Percentiles rank a stretch among this genome's conserved stretches.
These are phyloP conservation scores for Lepus oiostolus DNA, from an alignment of 2,797 vertebrate genomes.

Conservation along the genomic window DNA sequence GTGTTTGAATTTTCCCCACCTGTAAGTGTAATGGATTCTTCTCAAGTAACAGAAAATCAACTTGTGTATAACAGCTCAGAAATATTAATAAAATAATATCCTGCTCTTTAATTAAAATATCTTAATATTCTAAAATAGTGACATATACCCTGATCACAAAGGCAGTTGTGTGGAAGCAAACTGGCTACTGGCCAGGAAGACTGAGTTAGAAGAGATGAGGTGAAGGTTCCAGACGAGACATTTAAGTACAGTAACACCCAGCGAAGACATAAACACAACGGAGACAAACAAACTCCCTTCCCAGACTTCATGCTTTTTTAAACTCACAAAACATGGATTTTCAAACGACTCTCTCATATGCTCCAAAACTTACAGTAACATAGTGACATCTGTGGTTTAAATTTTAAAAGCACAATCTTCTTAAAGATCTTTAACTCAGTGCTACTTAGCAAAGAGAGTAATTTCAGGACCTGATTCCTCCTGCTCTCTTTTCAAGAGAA, in stretches of 20 bases:
- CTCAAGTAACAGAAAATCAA: background rate
- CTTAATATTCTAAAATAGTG: background rate
- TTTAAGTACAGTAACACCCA: background rate
- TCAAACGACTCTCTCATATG: background rate
- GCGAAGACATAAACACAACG: background rate
- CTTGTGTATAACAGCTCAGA: background rate
- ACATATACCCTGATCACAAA: background rate
- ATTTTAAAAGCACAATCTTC: background rate
- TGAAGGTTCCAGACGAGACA: background rate
- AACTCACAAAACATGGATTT: background rate
- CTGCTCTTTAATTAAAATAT: background rate
- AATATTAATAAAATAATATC: background rate
- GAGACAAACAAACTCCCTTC: background rate
- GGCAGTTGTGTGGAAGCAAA: background rate
- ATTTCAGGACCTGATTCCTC: background rate
- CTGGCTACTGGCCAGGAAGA: background rate
- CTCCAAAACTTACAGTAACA: background rate
- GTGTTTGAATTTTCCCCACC: background rate
- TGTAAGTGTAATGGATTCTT: background rate
- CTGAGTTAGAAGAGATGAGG: background rate
- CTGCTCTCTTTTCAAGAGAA: background rate
- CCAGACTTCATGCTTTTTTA: background rate
- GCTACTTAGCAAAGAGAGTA: background rate
- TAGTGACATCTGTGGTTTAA: background rate
- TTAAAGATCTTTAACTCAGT: background rate